Percentiles rank a stretch among this genome's conserved stretches.
Evolutionary conservation across 1,140 invertebrate genomes (phyloP).

Genomic region (Amyelois transitella): DNA sequence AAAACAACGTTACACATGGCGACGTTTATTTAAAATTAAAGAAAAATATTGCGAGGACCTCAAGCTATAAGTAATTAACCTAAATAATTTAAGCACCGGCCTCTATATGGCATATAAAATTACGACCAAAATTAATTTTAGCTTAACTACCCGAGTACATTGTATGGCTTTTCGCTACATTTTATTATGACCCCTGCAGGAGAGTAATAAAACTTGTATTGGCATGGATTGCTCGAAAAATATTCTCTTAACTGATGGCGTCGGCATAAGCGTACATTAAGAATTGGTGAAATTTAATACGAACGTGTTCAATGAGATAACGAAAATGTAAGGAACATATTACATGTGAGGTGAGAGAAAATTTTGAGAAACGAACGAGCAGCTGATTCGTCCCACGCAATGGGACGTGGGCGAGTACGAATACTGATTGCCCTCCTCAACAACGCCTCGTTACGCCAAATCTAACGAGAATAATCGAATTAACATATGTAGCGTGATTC

Average conservation of each 20-base stretch:
- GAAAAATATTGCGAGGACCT: conserved; percentile 34
- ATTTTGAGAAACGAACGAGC: conserved; percentile 35
- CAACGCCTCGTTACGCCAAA: conserved; percentile 30
- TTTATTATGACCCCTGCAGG: conserved; percentile 6
- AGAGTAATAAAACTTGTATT: background rate
- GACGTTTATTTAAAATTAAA: conserved; percentile 60
- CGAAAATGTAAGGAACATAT: conserved; percentile 23
- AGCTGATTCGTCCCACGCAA: conserved; percentile 31
- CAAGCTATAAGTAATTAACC: conserved; percentile 42
- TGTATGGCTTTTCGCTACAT: background rate
- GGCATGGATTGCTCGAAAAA: conserved; percentile 4
- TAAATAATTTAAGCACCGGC: conserved; percentile 30
- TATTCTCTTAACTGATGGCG: background rate
- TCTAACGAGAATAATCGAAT: conserved; percentile 18
- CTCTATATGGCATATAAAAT: conserved; percentile 16
- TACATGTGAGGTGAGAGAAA: conserved; percentile 31
- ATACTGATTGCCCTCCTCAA: conserved; percentile 36
- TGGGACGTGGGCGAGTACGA: conserved; percentile 35
- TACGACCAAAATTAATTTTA: conserved; percentile 13
- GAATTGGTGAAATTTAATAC: conserved; percentile 27
- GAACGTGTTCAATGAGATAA: conserved; percentile 27
- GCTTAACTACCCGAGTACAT: conserved; percentile 8
- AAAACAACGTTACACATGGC: conserved; percentile 45
- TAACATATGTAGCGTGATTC: conserved; percentile 16
- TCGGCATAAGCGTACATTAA: conserved; percentile 9